Percentiles rank a stretch among this genome's conserved stretches.
These are phyloP conservation scores for Neodiprion pinetum DNA, from an alignment of 1,140 invertebrate species.

Conservation along the genomic window DNA sequence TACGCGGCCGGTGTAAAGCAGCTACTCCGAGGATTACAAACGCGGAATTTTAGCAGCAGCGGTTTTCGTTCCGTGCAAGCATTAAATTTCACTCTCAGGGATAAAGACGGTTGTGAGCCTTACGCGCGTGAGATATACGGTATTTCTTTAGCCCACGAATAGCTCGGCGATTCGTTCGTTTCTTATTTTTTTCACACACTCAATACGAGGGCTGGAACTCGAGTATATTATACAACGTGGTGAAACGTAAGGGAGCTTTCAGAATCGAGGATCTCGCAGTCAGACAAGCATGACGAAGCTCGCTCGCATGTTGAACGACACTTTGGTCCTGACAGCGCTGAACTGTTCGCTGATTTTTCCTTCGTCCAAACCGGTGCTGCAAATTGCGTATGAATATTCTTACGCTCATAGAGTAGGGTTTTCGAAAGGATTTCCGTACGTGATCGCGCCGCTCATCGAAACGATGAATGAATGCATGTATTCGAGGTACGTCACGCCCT, in stretches of 20 bases:
- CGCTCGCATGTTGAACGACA: not conserved
- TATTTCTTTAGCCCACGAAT: too few species aligned
- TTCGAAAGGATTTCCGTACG: not conserved
- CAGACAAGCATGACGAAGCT: not conserved
- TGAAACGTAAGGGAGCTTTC: not conserved
- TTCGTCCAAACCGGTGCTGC: not conserved
- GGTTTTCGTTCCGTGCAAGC: too few species aligned
- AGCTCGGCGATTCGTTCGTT: too few species aligned
- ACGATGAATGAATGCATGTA: not conserved
- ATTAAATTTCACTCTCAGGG: too few species aligned
- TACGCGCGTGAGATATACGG: too few species aligned
- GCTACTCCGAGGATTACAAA: too few species aligned
- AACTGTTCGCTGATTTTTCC: not conserved
- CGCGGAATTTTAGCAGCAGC: too few species aligned
- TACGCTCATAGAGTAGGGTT: not conserved
- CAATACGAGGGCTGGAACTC: too few species aligned
- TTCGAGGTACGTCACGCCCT: not conserved
- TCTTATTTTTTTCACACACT: too few species aligned
- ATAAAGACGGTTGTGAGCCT: too few species aligned
- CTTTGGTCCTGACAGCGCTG: not conserved
- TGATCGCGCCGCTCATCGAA: not conserved
- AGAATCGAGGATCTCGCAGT: not conserved
- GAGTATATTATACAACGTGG: too few species aligned
- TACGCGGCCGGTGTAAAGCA: too few species aligned
- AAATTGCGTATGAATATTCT: conserved; percentile 1